Base-by-base conservation (phyloP, 2,888 invertebrate species). In the Nymphalis urticae region DNA sequence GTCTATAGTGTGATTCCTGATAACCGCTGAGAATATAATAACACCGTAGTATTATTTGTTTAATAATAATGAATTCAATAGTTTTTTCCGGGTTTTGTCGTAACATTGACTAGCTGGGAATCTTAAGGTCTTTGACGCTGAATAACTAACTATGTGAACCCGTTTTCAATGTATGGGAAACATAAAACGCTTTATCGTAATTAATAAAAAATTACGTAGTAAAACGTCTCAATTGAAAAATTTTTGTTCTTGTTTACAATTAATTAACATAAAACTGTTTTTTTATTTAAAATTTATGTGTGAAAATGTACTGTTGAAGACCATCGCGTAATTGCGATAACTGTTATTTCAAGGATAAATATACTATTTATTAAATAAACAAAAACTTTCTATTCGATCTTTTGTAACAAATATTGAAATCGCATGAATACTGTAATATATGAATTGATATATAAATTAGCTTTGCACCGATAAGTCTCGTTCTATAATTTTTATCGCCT, bases 61-160 rank as follows among this genome's bases (percentile, higher is more conserved):
- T 10, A 56, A 54, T 24, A 13, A 42, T 42, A 21, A 42, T 42
- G 42, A 32, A 7, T 58, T 19, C 19, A 19, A 13, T 19, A 4
- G 27, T 58, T 58, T 58, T 42, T 73, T 72, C 74, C 73, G 70
- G 58, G 50, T 72, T 68, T 60, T 65, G 59, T 54, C 24, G 54
- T 65, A 64, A 64, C 75, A 80, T 75, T 77, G 78, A 77, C 78
- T 78, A 66, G 79, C 80, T 83, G 85, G 72, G 85, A 85, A 80
- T 74, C 65, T 62, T 67, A 62, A 67, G 66, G 66, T 67, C 66
- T 67, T 67, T 68, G 70, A 69, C 71, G 70, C 65, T 69, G 71
- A 71, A 75, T 72, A 75, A 72, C 79, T 76, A 81, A 85, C 80
- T 74, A 78, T 83, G 83, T 68, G 82, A 84, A 83, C 73, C 53